Conservation (phyloP, 1,140 invertebrate species). For the Drosophila baimaii region DNA sequence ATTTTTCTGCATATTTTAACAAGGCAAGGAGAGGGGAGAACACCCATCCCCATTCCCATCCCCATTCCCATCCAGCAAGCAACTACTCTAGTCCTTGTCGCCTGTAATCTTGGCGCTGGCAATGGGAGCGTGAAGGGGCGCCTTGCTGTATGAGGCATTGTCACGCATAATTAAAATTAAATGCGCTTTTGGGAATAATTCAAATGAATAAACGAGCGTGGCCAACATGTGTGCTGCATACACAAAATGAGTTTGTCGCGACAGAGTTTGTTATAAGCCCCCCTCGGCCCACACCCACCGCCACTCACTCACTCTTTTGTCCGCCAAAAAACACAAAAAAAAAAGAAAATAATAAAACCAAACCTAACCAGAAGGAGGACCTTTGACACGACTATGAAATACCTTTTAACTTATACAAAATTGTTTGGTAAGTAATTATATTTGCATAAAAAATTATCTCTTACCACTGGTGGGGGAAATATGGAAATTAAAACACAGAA, state of each 20-base stretch:
- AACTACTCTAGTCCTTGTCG: slow-evolving; percentile 28
- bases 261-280: slow-evolving; percentile 14
- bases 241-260: slow-evolving; percentile 75
- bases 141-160: slow-evolving; percentile 73
- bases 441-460: too few relatives aligned
- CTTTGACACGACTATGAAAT: background rate
- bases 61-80: too few relatives aligned
- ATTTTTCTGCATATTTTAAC: slow-evolving; percentile 45
- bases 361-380: background rate
- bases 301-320: background rate
- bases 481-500: too few relatives aligned
- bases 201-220: slow-evolving; percentile 83
- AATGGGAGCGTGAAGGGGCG: slow-evolving; percentile 49
- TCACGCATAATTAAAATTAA: slow-evolving; percentile 84
- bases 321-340: background rate
- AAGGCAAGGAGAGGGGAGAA: too few relatives aligned
- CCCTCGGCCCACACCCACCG: too few relatives aligned
- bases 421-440: too few relatives aligned
- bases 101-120: slow-evolving; percentile 52
- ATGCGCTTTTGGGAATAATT: slow-evolving; percentile 84
- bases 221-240: slow-evolving; percentile 78
- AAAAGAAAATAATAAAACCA: slow-evolving; percentile 1
- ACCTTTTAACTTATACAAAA: background rate
- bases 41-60: too few relatives aligned
- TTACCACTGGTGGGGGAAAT: too few relatives aligned